Base-by-base conservation (phyloP, 2,888 invertebrate species). In the Lydus trimaculatus region DNA sequence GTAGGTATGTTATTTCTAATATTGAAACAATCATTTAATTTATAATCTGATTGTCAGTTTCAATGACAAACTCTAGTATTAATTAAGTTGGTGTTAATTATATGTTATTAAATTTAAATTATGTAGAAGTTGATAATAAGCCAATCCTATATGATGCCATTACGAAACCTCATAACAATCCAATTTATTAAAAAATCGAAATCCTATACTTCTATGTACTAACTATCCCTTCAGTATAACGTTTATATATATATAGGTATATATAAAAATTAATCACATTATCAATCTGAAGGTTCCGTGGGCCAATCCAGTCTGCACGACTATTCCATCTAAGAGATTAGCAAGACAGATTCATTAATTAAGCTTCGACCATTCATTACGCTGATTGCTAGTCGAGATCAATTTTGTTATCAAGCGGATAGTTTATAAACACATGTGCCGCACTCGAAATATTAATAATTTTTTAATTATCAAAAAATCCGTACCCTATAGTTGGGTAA, bases 261-360 rank as follows among this genome's bases (percentile, higher is more conserved):
- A 81, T 80, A 84, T 83, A 84, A 84, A 85, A 85, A 85, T 85
- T 85, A 85, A 85, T 85, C 84, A 84, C 85, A 84, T 85, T 85
- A 85, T 84, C 84, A 85, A 84, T 84, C 83, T 81, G 81, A 81
- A 81, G 80, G 78, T 81, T 83, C 75, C 80, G 81, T 82, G 80
- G 81, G 81, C 81, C 82, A 82, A 80, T 81, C 79, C 81, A 78
- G 80, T 79, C 80, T 75, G 81, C 81, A 80, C 83, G 82, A 81
- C 81, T 81, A 78, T 82, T 85, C 85, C 84, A 84, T 85, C 85
- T 84, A 84, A 84, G 84, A 85, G 85, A 85, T 85, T 85, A 85
- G 85, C 85, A 84, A 85, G 85, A 85, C 85, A 85, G 85, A 85
- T 85, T 85, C 85, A 85, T 85, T 85, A 85, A 85, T 85, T 85